phyloP scores from a whole-genome alignment of 2,888 invertebrate species.

The Eurois occulta region DNA sequence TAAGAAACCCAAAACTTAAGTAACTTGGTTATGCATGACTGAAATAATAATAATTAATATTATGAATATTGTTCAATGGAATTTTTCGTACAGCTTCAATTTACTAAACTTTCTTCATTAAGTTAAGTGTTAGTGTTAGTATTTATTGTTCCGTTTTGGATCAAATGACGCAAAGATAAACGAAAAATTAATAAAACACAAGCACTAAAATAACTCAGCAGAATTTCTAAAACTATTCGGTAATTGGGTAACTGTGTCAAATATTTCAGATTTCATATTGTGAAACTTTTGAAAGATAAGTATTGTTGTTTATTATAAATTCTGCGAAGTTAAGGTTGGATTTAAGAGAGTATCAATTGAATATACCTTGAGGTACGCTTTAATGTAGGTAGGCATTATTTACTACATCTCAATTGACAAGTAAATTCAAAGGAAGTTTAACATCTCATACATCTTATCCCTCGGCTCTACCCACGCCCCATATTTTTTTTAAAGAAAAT shows the following conservation, averaged over 20 bases:
- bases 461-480: background rate
- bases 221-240: conserved; percentile 6
- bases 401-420: background rate
- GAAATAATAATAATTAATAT: background rate
- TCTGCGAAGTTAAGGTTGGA: background rate
- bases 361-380: background rate
- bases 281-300: background rate
- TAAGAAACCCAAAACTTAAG: background rate
- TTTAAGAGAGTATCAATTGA: background rate
- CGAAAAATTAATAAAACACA: background rate
- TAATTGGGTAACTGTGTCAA: background rate
- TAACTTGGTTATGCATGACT: background rate
- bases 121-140: background rate
- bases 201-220: background rate
- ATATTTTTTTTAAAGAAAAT: conserved; percentile 1
- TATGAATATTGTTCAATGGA: background rate
- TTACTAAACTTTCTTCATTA: background rate
- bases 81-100: background rate
- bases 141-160: background rate
- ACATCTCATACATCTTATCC: background rate
- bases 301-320: conserved; percentile 17
- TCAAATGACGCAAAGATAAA: background rate
- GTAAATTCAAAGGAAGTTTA: background rate
- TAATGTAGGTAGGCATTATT: background rate
- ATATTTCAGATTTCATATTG: background rate